phyloP scores from a whole-genome alignment of 2,113 vertebrate genomes.

The Etheostoma cragini region DNA sequence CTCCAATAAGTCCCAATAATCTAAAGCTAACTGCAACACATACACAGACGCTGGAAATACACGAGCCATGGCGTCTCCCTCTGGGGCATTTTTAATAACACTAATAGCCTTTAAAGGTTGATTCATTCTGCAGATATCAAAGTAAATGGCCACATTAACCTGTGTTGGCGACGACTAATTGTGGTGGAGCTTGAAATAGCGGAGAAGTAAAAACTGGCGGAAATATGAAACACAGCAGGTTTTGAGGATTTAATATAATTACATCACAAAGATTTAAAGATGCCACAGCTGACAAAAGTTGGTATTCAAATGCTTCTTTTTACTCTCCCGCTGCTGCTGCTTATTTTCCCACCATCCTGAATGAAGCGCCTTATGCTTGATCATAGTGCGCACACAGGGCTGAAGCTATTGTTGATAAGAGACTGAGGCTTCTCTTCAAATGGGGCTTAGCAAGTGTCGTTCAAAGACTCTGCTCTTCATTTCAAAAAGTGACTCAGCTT shows the following conservation, averaged over 20 bases:
- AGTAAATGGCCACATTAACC: constrained; percentile 76
- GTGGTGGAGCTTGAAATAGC: constrained; percentile 28
- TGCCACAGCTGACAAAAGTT: constrained; percentile 51
- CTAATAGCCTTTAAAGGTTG: constrained; percentile 78
- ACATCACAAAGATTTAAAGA: constrained; percentile 64
- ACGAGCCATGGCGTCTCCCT: constrained; percentile 58
- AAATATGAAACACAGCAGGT: constrained; percentile 56
- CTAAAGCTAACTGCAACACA: constrained; percentile 77
- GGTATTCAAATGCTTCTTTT: constrained; percentile 43
- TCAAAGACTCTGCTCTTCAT: constrained; percentile 73
- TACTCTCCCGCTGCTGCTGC: constrained; percentile 39
- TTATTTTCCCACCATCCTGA: constrained; percentile 67
- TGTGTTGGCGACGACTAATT: constrained; percentile 50
- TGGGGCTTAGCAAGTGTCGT: constrained; percentile 72
- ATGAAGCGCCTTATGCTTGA: constrained; percentile 57
- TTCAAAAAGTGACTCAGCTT: constrained; percentile 77
- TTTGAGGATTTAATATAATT: constrained; percentile 57
- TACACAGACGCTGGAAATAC: constrained; percentile 61
- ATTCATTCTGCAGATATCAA: constrained; percentile 75
- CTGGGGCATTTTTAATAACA: constrained; percentile 77
- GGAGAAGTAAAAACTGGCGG: constrained; percentile 42
- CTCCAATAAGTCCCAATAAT: constrained; percentile 84
- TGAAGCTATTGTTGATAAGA: constrained; percentile 71
- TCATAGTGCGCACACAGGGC: constrained; percentile 58
- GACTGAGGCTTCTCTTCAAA: constrained; percentile 72